A percentile compares a stretch with the other conserved stretches of the same genome.
phyloP scores from a whole-genome alignment of 2,888 invertebrate species.

The Aphidoletes aphidimyza region DNA sequence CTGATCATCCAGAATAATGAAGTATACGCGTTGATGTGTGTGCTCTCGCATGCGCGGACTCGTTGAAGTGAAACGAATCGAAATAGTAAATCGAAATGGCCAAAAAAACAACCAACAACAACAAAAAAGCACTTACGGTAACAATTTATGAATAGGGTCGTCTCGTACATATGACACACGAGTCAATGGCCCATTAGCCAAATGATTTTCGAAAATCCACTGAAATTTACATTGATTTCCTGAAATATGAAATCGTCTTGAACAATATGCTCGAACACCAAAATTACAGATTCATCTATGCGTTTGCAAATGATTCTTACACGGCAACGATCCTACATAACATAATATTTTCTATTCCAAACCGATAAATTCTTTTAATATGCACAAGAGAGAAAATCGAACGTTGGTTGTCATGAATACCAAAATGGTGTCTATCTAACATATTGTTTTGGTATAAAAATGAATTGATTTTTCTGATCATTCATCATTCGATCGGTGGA shows the following conservation, averaged over 20 bases:
- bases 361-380: constrained; percentile 45
- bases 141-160: no score
- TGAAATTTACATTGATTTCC: no score
- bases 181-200: no score
- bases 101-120: neutral
- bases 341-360: neutral
- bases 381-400: constrained; percentile 38
- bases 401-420: constrained; percentile 40
- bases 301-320: neutral
- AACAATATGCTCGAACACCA: no score
- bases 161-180: no score
- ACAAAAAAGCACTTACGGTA: no score
- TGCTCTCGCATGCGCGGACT: neutral
- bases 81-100: constrained; percentile 19
- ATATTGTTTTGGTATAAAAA: constrained; percentile 18
- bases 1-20: neutral
- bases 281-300: neutral
- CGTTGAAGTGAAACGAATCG: neutral
- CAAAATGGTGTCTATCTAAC: neutral
- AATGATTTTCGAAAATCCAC: no score
- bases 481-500: constrained; percentile 43
- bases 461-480: neutral
- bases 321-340: neutral
- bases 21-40: neutral
- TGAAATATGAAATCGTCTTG: no score